phyloP scores from a whole-genome alignment of 2,888 invertebrate species.

The Megastigmus dorsalis region DNA sequence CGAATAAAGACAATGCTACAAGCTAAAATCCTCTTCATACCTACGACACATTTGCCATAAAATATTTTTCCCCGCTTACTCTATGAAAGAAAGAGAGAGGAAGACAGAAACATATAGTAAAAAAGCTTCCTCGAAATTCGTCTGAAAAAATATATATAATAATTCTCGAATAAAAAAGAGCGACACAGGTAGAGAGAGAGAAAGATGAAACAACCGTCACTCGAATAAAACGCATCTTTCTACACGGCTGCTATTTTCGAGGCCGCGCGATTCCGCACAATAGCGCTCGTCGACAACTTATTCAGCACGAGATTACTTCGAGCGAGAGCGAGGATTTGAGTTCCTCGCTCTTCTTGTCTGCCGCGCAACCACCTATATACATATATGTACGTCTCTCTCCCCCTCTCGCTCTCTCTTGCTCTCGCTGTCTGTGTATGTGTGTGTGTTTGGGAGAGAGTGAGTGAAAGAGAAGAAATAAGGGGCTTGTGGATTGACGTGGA shows the following conservation, averaged over 20 bases:
- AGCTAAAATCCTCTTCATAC: neutral
- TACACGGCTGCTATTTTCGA: too few relatives aligned
- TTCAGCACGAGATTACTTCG: conserved; percentile 37
- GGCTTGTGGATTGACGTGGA: too few relatives aligned
- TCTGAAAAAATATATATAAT: neutral
- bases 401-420: too few relatives aligned
- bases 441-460: too few relatives aligned
- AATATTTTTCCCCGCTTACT: neutral
- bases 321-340: too few relatives aligned
- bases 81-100: neutral
- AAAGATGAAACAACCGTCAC: too few relatives aligned
- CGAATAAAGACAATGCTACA: neutral
- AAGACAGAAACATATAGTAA: neutral
- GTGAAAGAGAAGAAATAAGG: too few relatives aligned
- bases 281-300: conserved; percentile 28
- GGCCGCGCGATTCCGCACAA: conserved; percentile 6
- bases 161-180: neutral
- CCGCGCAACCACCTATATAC: too few relatives aligned
- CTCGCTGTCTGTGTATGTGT: too few relatives aligned
- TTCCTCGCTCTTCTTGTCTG: too few relatives aligned
- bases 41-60: neutral
- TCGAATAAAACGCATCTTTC: neutral
- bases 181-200: neutral
- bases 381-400: too few relatives aligned
- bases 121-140: neutral